Conservation (phyloP, 2,113 vertebrate species). For the Callithrix jacchus region DNA sequence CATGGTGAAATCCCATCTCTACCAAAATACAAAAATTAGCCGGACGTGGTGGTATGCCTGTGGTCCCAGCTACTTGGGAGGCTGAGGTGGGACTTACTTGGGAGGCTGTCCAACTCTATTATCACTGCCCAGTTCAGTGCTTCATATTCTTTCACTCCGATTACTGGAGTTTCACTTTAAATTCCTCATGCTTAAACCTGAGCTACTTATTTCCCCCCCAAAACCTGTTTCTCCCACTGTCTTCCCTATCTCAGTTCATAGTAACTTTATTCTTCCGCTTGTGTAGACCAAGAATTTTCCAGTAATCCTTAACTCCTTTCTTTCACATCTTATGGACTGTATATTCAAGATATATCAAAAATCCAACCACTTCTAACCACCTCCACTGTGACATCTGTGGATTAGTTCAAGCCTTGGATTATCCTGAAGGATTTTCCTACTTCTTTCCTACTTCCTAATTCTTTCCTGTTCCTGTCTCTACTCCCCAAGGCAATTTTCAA, state of each 20-base stretch:
- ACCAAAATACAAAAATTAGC: background rate
- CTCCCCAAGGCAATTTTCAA: background rate
- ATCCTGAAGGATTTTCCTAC: background rate
- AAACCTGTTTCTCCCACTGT: background rate
- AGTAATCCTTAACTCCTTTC: background rate
- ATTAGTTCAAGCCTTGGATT: background rate
- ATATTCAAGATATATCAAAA: background rate
- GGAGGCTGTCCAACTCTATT: background rate
- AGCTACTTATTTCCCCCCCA: background rate
- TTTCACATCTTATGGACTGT: background rate
- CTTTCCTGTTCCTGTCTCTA: background rate
- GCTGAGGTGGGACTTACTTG: background rate
- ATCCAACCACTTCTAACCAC: background rate
- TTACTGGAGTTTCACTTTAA: conserved; percentile 7
- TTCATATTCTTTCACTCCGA: background rate
- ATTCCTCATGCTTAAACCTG: background rate
- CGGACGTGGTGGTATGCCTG: background rate
- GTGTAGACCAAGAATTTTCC: background rate
- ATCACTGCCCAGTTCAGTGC: background rate
- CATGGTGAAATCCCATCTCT: background rate
- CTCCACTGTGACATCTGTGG: background rate
- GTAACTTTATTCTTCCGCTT: background rate
- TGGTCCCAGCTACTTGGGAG: background rate
- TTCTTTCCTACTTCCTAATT: background rate
- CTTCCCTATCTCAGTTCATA: conserved; percentile 1